Evolutionary conservation across 2,113 vertebrate species (phyloP), one percentile per base, ranked within the genome.

Genomic region (Glareola pratincola): DNA sequence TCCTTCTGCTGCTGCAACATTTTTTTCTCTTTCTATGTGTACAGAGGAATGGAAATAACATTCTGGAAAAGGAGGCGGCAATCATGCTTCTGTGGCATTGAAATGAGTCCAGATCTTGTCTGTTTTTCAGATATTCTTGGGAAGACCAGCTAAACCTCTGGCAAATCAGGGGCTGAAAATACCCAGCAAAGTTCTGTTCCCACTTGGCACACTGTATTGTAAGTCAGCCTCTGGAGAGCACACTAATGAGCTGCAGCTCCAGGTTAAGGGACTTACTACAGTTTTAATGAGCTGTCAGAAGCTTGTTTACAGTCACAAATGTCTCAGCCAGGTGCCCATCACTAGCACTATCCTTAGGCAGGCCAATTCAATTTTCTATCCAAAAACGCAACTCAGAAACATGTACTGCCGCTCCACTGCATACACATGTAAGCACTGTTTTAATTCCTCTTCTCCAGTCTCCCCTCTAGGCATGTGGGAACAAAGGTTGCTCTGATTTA

Each of bases 211-310:
- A 56, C 2, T 39, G 56, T 26, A 68, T 64, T 88, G 69, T 64
- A 86, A 89, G 37, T 66, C 69, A 79, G 81, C 71, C 91, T 83
- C 91, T 85, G 69, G 89, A 97, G 62, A 95, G 22, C 53, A 76
- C 77, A 30, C 36, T 97, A 94, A 94, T 80, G 84, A 96, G 89
- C 87, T 85, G 69, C 84, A 95, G 91, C 74, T 90, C 84, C 71
- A 63, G 80, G 80, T 91, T 66, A 90, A 90, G 15, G 10, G 74
- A 88, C 62, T 86, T 64, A 63, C 24, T 76, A 12, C 87, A 83
- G 59, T 48, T 91, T 91, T 92, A 96, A 94, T 63, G 92, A 96
- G 77, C 81, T 91, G 91, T 93, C 74, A 88, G 93, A 93, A 91
- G 67, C 57, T 83, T 92, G 90, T 94, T 96, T 96, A 95, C 71